Base-by-base conservation (phyloP, 2,797 vertebrate genomes). In the Moxostoma hubbsi region DNA sequence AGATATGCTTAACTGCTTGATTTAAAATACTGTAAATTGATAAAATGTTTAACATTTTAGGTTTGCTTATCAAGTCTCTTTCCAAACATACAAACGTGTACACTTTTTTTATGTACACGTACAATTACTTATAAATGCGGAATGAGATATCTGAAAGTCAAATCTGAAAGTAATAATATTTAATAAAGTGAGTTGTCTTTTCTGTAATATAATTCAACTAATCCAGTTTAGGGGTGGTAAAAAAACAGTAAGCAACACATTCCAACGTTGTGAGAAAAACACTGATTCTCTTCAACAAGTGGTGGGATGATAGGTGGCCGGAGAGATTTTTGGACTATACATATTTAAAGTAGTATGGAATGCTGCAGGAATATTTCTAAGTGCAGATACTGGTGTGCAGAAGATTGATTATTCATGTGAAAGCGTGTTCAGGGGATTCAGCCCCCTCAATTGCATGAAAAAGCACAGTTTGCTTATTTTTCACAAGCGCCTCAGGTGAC, bases 401-500 rank as follows among this genome's bases (percentile, higher is more conserved):
- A 54, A 18, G 65, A 16, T 63, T 50, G 64, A 81, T 82, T 82
- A 79, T 79, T 75, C 79, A 80, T 83, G 69, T 16, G 8, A 67
- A 75, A 66, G 70, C 47, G 73, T 83, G 64, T 84, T 85, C 24
- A 70, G 46, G 51, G 61, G 69, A 82, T 81, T 81, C 73, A 75
- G 51, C 62, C 64, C 57, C 55, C 65, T 85, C 77, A 73, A n/a
- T 53, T 15, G 13, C 77, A 75, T 67, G 47, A 68, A 61, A 69
- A 77, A 76, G 12, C 7, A 57, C 11, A 12, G 6, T 55, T 68
- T 79, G 68, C 54, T 77, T 67, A 73, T 80, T 78, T 71, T 82
- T 84, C 73, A 82, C 45, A 79, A 71, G 7, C 15, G 77, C 83
- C 82, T 73, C 36, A 82, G 77, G 74, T 85, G 69, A 84, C 72